These are phyloP conservation scores for Nesometra sesokonis DNA, from an alignment of 35 echinoderm and acorn worm genomes.

Conservation along the genomic window DNA sequence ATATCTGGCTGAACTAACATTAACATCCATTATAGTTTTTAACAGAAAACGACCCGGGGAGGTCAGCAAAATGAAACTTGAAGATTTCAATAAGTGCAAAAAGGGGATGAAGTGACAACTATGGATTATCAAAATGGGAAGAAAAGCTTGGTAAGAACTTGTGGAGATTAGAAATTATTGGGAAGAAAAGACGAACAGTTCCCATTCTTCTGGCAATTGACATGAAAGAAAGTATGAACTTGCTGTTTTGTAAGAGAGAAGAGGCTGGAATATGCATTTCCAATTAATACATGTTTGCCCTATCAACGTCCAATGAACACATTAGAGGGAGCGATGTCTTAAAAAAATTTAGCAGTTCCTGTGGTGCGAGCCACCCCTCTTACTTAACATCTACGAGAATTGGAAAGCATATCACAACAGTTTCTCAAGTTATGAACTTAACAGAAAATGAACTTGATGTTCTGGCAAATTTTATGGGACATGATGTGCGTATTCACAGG, in stretches of 20 bases:
- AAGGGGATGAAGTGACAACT: slow-evolving; percentile 11
- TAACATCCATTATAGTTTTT: slow-evolving; percentile 36
- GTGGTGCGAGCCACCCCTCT: background rate
- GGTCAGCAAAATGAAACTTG: slow-evolving; percentile 28
- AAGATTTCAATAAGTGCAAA: slow-evolving; percentile 50
- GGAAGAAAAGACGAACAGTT: slow-evolving; percentile 45
- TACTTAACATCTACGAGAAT: background rate
- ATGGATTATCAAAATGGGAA: slow-evolving; percentile 21
- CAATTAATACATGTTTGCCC: no score
- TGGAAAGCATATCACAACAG: slow-evolving; percentile 67
- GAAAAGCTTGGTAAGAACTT: slow-evolving; percentile 40
- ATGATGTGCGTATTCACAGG: slow-evolving; percentile 35
- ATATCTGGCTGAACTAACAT: slow-evolving; percentile 6
- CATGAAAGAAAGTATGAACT: slow-evolving; percentile 20
- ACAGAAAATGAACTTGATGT: slow-evolving; percentile 15
- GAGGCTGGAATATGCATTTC: slow-evolving; percentile 3
- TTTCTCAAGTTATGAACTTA: slow-evolving; percentile 47
- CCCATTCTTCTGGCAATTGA: slow-evolving; percentile 34
- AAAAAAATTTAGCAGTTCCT: background rate
- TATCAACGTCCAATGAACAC: slow-evolving; percentile 8
- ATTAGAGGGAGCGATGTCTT: background rate
- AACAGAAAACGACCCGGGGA: slow-evolving; percentile 60
- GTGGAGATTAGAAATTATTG: slow-evolving; percentile 46
- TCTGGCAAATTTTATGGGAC: slow-evolving; percentile 25
- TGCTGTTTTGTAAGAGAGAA: slow-evolving; percentile 1